These are phyloP conservation scores for Caenorhabditis becei DNA, from an alignment of 2,888 invertebrate species.

Conservation along the genomic window DNA sequence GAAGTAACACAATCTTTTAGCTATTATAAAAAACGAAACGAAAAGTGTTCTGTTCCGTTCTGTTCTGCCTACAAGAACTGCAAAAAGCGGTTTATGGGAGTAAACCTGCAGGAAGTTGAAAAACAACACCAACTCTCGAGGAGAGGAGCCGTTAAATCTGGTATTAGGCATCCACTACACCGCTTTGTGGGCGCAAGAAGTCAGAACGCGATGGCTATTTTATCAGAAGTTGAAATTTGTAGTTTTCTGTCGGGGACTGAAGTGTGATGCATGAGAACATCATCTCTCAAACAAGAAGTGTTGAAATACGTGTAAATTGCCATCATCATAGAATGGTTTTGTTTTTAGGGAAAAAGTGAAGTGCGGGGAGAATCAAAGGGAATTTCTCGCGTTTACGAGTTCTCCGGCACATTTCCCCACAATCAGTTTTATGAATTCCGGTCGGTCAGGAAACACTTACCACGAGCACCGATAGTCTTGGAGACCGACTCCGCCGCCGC, in stretches of 20 bases:
- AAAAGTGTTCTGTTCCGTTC: neutral
- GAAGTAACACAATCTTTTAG: neutral
- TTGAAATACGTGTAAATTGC: neutral
- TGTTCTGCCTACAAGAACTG: neutral
- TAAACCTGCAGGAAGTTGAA: conserved; percentile 9
- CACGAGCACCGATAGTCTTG: conserved; percentile 72
- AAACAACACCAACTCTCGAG: neutral
- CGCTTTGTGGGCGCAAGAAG: neutral
- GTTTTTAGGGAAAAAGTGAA: conserved; percentile 4
- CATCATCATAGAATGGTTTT: neutral
- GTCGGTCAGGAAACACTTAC: conserved; percentile 45
- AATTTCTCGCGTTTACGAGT: conserved; percentile 37
- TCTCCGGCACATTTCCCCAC: neutral
- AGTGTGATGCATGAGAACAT: conserved; percentile 13
- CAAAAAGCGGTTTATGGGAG: conserved; percentile 27
- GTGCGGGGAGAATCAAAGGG: conserved; percentile 23
- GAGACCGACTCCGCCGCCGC: conserved; percentile 71
- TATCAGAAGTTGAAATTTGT: conserved; percentile 13
- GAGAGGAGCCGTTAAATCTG: conserved; percentile 2
- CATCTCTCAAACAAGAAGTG: conserved; percentile 6
- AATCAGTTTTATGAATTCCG: conserved; percentile 30
- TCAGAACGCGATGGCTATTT: neutral
- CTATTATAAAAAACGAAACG: neutral
- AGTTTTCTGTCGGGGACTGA: neutral
- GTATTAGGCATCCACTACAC: neutral